phyloP scores from a whole-genome alignment of 2,797 vertebrate species.

The Allobates femoralis region DNA sequence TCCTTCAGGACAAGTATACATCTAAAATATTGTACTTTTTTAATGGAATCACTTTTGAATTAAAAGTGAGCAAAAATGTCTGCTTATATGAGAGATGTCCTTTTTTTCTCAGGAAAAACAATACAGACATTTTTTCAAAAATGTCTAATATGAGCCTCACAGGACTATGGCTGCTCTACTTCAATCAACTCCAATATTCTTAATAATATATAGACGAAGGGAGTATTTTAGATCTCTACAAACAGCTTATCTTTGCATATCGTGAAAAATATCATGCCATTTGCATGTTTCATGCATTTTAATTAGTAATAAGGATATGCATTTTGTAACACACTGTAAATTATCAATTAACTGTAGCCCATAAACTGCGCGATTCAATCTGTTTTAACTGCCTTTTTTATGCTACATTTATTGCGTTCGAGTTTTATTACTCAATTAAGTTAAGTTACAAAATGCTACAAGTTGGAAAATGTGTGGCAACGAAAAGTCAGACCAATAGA shows the following conservation, averaged over 20 bases:
- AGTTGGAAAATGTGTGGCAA: slow-evolving; percentile 32
- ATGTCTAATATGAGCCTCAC: not conserved
- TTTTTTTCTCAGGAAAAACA: no score
- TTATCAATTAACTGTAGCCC: slow-evolving; percentile 64
- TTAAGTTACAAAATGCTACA: slow-evolving; percentile 44
- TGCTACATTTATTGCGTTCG: slow-evolving; percentile 65
- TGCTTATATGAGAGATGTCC: no score
- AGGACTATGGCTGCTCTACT: not conserved
- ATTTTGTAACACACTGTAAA: slow-evolving; percentile 61
- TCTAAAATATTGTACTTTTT: no score
- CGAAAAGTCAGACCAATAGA: slow-evolving; percentile 26
- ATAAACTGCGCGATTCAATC: slow-evolving; percentile 35
- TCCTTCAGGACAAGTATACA: no score
- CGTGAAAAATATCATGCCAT: slow-evolving; percentile 25
- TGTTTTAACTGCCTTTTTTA: slow-evolving; percentile 58
- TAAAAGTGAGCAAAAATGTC: no score
- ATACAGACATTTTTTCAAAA: no score
- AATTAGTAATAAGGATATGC: slow-evolving; percentile 56
- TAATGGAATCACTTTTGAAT: no score
- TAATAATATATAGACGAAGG: not conserved
- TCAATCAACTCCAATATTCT: not conserved
- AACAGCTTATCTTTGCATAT: slow-evolving; percentile 31
- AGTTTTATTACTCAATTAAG: slow-evolving; percentile 60
- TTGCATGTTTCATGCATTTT: slow-evolving; percentile 52
- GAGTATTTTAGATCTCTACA: not conserved